Conservation (phyloP, 2,888 invertebrate species). For the Hirudinaria manillensis region DNA sequence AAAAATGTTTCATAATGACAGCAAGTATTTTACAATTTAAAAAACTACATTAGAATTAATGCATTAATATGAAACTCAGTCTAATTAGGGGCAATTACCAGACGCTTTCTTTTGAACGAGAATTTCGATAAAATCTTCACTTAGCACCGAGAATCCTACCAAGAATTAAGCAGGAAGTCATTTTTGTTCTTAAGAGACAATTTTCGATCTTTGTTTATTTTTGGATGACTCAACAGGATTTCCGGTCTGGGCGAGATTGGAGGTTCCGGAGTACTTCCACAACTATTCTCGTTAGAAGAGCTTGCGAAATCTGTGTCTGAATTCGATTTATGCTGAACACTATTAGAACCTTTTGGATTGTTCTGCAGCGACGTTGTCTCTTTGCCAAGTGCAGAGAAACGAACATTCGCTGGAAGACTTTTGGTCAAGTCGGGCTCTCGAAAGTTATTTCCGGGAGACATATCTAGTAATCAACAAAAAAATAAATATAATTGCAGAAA, state of each 20-base stretch:
- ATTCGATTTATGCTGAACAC: neutral
- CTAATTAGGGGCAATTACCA: no score
- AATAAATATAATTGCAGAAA: no score
- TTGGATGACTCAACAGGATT: conserved; percentile 33
- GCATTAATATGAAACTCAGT: no score
- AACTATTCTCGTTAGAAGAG: conserved; percentile 13
- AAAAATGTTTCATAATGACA: no score
- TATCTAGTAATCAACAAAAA: neutral
- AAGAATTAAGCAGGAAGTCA: conserved; percentile 1
- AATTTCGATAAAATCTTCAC: no score
- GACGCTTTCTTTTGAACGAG: no score
- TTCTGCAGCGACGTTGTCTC: neutral
- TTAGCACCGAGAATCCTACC: neutral
- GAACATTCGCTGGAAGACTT: neutral
- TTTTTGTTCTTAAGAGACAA: conserved; percentile 21
- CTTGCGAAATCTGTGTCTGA: neutral
- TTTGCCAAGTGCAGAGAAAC: neutral
- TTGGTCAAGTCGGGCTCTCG: neutral
- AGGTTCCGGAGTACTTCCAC: conserved; percentile 37
- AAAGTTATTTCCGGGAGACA: neutral
- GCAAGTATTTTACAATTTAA: no score
- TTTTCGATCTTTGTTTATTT: conserved; percentile 35
- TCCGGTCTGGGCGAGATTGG: conserved; percentile 36
- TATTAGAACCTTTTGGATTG: neutral
- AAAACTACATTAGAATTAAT: no score